Evolutionary conservation across 2,888 invertebrate genomes (phyloP), one percentile per base, ranked within the genome.

Genomic region (Polymixis flavicincta): DNA sequence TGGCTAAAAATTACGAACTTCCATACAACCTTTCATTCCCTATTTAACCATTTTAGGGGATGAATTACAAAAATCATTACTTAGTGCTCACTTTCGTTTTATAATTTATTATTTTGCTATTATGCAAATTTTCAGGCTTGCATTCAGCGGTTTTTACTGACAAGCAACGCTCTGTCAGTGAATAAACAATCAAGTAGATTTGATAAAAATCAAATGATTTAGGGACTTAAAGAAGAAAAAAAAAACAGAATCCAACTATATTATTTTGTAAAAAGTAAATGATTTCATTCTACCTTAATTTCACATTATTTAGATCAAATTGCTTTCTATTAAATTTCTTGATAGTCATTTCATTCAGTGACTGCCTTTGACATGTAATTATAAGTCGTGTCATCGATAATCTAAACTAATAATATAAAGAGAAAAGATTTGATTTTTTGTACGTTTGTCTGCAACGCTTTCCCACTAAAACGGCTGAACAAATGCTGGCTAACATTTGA

Each of bases 311-410:
- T 64, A 54, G 14, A 45, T 37, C n/a, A 42, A 65, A 80, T 55
- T 4, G 37, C 54, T 32, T 59, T 50, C 67, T 22, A 55, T 74
- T 37, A 42, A 50, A 19, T 60, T 42, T 55, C 61, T 37, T 63
- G 28, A 71, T 57, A 55, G 11, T 19, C 45, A 8, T 66, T n/a
- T 63, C 8, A 14, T 14, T 52, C 50, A 45, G 37, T 55, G 25
- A 63, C 75, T 66, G 61, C 13, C 8, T 66, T 19, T 78, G 81
- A 78, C 66, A 52, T 74, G 74, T 78, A 66, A 78, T 80, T 80
- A 78, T 11, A 57, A 57, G 42, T 28, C 37, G 25, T 22, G n/a
- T 54, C 42, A 52, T 45, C 32, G 25, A 78, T 50, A 61, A 66
- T 63, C 42, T 45, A 45, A 13, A 45, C 42, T 11, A 45, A 45